Evolutionary conservation across 2,888 invertebrate species (phyloP), one percentile per base, ranked within the genome.

Genomic region (Stenichneumon culpator): DNA sequence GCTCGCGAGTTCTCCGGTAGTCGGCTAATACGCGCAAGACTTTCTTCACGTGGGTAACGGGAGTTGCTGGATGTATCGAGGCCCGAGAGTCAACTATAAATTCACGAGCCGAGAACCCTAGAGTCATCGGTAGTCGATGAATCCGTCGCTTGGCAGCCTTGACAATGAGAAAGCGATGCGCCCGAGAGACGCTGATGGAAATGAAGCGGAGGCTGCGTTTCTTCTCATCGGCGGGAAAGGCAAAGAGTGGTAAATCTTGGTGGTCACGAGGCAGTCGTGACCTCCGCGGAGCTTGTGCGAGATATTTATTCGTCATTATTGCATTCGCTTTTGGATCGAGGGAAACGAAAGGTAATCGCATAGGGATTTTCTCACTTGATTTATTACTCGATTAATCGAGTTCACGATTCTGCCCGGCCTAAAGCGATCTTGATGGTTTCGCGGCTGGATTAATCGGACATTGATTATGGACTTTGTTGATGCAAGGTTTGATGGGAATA

Each of bases 141-240:
- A 60, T 73, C 79, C 69, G 60, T 82, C 63, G 82, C 79, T 73
- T 74, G 73, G 28, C 28, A 73, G 73, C 82, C 73, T 79, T 84
- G 84, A 84, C 82, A 84, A 73, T 84, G 84, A 84, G 84, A 84
- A 84, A 84, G 82, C 82, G 82, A 63, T 28, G 57, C 11, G 57
- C 9, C 14, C 57, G 25, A 54, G 57, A 60, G 57, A 72, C 60
- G 72, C 73, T 39, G 36, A 19, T 39, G 57, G 25, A 63, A 39
- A 57, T 25, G 44, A 22, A 44, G 14, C 73, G 39, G 73, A 73
- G 39, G 73, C 22, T 39, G 32, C 36, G 54, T 19, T 22, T 57
- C 22, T 57, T 57, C 7, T 2, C 39, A 7, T 28, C 57, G 25
- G 6, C n/a, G 57, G 25, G 25, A 25, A 44, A 39, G 39, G 25